Base-by-base conservation (phyloP, 2,888 invertebrate genomes). In the Cryptus armator region DNA sequence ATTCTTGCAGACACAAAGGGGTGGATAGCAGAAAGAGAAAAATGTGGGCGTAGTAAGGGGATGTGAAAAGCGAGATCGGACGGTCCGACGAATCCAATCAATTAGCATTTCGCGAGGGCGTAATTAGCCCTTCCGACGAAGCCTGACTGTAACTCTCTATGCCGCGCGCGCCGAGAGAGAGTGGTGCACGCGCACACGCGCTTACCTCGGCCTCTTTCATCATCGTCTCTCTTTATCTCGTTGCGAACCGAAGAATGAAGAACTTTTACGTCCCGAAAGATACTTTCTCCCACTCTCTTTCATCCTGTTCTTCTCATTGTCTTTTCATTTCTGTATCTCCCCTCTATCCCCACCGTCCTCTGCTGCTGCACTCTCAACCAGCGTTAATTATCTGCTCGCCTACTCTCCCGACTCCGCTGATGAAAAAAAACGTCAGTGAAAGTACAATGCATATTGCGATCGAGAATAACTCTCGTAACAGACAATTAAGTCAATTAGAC, bases 51-150 rank as follows among this genome's bases (percentile, higher is more conserved):
- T 10, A 19, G 56, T 56, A 24, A 6, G 46, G 44, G 75, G 48
- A 66, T 29, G 59, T 46, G 75, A 76, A 76, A 48, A 74, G 83
- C 68, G 48, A 72, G 56, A 86, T 78, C 71, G 71, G 82, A 84
- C 37, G 80, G 79, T 84, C 82, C 76, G 70, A 71, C 75, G 81
- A 84, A 84, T 84, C 51, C 82, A 83, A 84, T 84, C 84, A 84
- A 83, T 86, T 84, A 86, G 82, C 77, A 82, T 76, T 37, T 75
- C 79, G 62, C 67, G 59, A 51, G 71, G 51, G 59, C 75, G 64
- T 85, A 70, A 86, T 85, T 84, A 78, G 64, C 19, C 79, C 62
- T 72, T 44, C 24, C 70, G 71, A 56, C 62, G 32, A 77, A 76
- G 43, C 59, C 67, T 48, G 48, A 66, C 83, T 75, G n/a, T 5